Evolutionary conservation across 2,888 invertebrate genomes (phyloP).

Genomic region (Ennomos quercinarius): DNA sequence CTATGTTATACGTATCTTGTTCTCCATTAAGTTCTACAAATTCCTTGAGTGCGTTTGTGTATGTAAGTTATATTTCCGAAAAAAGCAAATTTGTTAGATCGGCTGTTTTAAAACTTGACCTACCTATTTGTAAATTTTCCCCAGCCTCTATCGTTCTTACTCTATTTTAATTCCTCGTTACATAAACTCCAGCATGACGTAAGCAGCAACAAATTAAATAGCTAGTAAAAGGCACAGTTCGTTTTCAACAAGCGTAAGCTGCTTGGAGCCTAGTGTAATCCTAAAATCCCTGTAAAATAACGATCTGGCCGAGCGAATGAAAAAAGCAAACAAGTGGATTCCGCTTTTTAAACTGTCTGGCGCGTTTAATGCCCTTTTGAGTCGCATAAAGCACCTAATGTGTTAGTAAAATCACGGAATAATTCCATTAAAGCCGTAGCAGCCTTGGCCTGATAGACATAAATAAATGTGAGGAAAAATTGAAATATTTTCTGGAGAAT

Average conservation of each 20-base stretch:
- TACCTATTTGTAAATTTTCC: not conserved
- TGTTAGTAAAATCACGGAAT: constrained; percentile 19
- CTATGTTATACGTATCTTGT: no score
- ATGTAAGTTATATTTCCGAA: no score
- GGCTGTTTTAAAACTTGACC: no score
- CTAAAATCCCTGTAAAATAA: constrained; percentile 43
- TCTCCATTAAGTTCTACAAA: no score
- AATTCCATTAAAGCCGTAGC: constrained; percentile 9
- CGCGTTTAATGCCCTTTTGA: constrained; percentile 32
- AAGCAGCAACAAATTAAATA: constrained; percentile 31
- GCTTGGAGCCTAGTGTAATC: constrained; percentile 39
- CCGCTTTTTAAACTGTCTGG: constrained; percentile 34
- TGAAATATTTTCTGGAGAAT: not conserved
- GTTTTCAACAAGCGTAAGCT: constrained; percentile 42
- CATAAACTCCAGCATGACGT: constrained; percentile 13
- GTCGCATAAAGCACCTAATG: constrained; percentile 24
- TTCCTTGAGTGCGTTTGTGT: no score
- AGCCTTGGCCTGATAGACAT: constrained; percentile 1
- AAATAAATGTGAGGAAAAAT: not conserved
- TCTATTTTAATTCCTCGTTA: constrained; percentile 11
- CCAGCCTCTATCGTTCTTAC: not conserved
- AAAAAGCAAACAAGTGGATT: constrained; percentile 40
- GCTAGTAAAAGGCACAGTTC: constrained; percentile 33
- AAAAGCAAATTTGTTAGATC: no score
- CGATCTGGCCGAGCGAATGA: constrained; percentile 34